Conservation (phyloP, 2,888 invertebrate species). For the Tyria jacobaeae region DNA sequence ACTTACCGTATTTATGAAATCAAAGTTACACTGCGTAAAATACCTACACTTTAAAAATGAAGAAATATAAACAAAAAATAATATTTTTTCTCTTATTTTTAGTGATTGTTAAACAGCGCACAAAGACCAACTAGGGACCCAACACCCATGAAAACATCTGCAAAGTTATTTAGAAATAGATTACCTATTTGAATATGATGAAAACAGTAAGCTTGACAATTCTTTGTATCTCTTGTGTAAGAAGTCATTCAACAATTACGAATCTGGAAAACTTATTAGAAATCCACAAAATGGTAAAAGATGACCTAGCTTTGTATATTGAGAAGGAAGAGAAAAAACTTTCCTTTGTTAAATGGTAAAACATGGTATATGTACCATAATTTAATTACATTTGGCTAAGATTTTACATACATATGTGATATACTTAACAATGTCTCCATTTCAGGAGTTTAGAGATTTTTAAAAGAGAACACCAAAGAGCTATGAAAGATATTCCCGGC, state of each 20-base stretch:
- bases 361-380: background rate
- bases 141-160: too few species aligned
- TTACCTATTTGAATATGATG: background rate
- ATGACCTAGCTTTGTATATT: slow-evolving; percentile 94
- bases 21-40: too few species aligned
- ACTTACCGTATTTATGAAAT: too few species aligned
- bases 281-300: slow-evolving; percentile 95
- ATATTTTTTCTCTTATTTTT: too few species aligned
- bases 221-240: background rate
- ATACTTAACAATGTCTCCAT: background rate
- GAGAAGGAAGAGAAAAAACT: slow-evolving; percentile 93
- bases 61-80: too few species aligned
- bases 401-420: background rate
- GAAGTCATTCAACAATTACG: background rate
- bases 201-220: background rate
- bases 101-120: background rate
- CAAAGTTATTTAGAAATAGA: background rate
- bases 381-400: background rate
- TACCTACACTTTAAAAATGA: too few species aligned
- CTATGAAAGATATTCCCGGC: slow-evolving; percentile 91
- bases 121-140: background rate
- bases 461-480: slow-evolving; percentile 91
- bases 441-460: slow-evolving; percentile 6
- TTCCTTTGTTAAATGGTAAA: slow-evolving; percentile 52
- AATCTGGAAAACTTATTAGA: slow-evolving; percentile 93